phyloP scores from a whole-genome alignment of 1,140 invertebrate genomes.

The Drosophila asahinai region DNA sequence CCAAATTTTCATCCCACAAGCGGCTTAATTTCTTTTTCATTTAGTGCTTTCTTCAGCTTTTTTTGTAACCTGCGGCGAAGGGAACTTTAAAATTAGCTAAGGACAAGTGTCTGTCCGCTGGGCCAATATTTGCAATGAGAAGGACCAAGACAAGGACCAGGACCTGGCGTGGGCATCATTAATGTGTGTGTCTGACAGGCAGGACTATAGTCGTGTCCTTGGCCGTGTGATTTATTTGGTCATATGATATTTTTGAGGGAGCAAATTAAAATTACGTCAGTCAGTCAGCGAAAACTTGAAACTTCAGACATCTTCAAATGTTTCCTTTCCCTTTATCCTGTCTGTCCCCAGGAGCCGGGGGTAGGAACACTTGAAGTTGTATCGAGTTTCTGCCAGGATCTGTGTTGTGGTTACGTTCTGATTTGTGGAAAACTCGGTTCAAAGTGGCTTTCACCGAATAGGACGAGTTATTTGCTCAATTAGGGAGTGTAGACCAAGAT shows the following conservation, averaged over 20 bases:
- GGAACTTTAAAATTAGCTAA: conserved; percentile 55
- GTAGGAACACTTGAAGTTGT: conserved; percentile 42
- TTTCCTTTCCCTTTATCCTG: conserved; percentile 1
- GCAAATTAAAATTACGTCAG: conserved; percentile 62
- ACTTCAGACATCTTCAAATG: conserved; percentile 56
- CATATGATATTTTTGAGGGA: conserved; percentile 55
- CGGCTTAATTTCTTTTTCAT: conserved; percentile 31
- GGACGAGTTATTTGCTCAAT: conserved; percentile 39
- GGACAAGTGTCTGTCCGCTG: conserved; percentile 27
- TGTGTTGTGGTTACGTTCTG: conserved; percentile 36
- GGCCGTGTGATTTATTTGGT: conserved; percentile 61
- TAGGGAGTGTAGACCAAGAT: conserved; percentile 1
- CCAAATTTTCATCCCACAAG: conserved; percentile 9
- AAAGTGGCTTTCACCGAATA: conserved; percentile 15
- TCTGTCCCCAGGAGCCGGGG: not conserved
- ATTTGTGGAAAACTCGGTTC: conserved; percentile 29
- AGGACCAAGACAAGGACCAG: conserved; percentile 1
- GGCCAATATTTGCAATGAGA: conserved; percentile 41
- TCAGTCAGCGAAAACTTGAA: conserved; percentile 41
- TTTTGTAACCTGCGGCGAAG: conserved; percentile 7
- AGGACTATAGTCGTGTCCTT: conserved; percentile 38
- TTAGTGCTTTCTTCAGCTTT: conserved; percentile 2
- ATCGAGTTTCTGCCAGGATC: conserved; percentile 28
- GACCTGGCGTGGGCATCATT: conserved; percentile 50
- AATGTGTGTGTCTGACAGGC: conserved; percentile 22